Evolutionary conservation across 2,113 vertebrate genomes (phyloP).

Genomic region (Hemiscyllium ocellatum): DNA sequence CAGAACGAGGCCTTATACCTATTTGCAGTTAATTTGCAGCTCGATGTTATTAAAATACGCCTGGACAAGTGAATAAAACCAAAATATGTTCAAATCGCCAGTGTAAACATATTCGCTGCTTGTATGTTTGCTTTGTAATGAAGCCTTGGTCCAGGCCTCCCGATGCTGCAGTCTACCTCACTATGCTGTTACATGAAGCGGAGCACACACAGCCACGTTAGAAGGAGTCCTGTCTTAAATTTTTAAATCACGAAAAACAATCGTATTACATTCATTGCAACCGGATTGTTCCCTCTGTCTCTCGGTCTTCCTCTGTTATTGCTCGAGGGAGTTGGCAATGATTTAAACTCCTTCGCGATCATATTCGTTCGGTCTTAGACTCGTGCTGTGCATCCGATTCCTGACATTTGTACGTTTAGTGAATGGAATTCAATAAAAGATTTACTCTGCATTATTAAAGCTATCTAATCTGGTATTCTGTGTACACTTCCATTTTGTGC

Average conservation of each 20-base stretch:
- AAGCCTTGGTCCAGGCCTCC: background rate
- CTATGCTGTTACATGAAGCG: background rate
- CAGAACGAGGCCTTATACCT: background rate
- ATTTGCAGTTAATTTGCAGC: background rate
- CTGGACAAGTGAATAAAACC: background rate
- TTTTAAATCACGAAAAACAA: background rate
- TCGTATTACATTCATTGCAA: constrained; percentile 1
- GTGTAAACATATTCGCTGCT: background rate
- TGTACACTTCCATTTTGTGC: background rate
- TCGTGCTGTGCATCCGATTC: background rate
- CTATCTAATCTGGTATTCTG: background rate
- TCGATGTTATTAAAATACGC: background rate
- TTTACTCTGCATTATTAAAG: constrained; percentile 12
- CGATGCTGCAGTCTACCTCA: background rate
- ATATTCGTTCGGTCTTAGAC: background rate
- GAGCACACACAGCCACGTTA: background rate
- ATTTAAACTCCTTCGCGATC: background rate
- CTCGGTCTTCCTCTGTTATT: no score
- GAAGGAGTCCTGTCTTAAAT: background rate
- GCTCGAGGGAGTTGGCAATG: background rate
- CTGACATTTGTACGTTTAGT: background rate
- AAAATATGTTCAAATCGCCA: background rate
- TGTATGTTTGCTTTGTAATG: background rate
- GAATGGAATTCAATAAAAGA: background rate
- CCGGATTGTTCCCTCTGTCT: background rate